Conservation (phyloP, 2,797 vertebrate species). For the Pipistrellus nathusii region DNA sequence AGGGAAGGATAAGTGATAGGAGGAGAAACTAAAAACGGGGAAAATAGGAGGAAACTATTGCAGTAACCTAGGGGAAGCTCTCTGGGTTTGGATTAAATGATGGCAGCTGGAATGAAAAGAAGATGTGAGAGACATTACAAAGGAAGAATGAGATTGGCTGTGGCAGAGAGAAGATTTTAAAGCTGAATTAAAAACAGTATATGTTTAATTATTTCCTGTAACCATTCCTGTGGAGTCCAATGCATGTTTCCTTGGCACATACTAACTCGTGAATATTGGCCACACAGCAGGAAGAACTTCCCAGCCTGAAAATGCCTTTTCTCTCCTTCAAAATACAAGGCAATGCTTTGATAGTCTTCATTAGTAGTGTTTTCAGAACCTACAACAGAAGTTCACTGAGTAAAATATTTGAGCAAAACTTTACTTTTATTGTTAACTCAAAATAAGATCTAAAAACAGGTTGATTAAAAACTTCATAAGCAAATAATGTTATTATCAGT, state of each 20-base stretch:
- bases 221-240: neutral
- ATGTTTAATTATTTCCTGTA: slow-evolving; percentile 29
- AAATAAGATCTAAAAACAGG: slow-evolving; percentile 8
- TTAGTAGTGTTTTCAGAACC: slow-evolving; percentile 92
- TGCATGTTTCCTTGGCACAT: slow-evolving; percentile 12
- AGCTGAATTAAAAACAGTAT: neutral
- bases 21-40: slow-evolving; percentile 13
- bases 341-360: slow-evolving; percentile 98
- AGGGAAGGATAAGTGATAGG: neutral
- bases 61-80: neutral
- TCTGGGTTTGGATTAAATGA: neutral
- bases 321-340: slow-evolving; percentile 97
- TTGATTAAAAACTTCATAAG: neutral
- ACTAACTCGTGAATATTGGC: slow-evolving; percentile 95
- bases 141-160: neutral
- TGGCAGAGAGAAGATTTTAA: neutral
- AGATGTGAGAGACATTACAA: neutral
- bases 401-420: slow-evolving; percentile 2
- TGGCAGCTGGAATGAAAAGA: neutral
- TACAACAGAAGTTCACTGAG: slow-evolving; percentile 80
- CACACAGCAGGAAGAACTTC: slow-evolving; percentile 96
- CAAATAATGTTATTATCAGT: neutral
- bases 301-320: slow-evolving; percentile 97
- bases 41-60: neutral
- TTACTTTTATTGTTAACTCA: neutral